phyloP scores from a whole-genome alignment of 2,888 invertebrate species.

The Cotesia congregata region DNA sequence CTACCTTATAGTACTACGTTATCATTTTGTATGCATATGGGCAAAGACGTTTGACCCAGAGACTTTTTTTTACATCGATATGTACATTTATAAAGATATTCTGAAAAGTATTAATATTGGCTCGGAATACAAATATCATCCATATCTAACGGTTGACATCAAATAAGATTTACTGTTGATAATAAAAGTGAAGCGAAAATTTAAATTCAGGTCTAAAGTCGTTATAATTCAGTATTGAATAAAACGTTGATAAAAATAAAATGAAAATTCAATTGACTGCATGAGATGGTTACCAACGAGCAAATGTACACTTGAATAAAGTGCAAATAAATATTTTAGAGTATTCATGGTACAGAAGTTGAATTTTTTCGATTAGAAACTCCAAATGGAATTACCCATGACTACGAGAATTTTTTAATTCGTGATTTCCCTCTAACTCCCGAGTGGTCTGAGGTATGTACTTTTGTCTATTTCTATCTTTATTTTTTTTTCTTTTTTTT shows the following conservation, averaged over 20 bases:
- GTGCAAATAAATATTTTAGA: constrained; percentile 32
- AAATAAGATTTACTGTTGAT: not conserved
- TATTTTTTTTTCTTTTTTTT: constrained; percentile 22
- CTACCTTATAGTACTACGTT: constrained; percentile 15
- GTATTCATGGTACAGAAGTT: not conserved
- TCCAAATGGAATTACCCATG: constrained; percentile 32
- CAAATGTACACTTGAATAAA: constrained; percentile 13
- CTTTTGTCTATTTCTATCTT: constrained; percentile 26
- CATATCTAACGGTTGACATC: not conserved
- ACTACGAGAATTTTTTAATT: constrained; percentile 38
- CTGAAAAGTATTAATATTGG: not conserved
- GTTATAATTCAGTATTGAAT: not conserved
- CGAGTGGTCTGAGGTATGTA: not conserved
- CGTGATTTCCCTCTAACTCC: constrained; percentile 23
- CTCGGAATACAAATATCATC: not conserved
- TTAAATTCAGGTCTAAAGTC: not conserved
- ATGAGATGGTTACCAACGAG: constrained; percentile 15
- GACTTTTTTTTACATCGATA: constrained; percentile 19
- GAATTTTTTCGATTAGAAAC: constrained; percentile 35
- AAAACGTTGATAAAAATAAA: constrained; percentile 4
- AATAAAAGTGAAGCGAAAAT: not conserved
- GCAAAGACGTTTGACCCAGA: constrained; percentile 4
- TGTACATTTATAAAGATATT: constrained; percentile 3
- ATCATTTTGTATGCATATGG: constrained; percentile 13
- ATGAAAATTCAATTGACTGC: constrained; percentile 19